Evolutionary conservation across 2,797 vertebrate genomes (phyloP).

Genomic region (Podarcis siculus): DNA sequence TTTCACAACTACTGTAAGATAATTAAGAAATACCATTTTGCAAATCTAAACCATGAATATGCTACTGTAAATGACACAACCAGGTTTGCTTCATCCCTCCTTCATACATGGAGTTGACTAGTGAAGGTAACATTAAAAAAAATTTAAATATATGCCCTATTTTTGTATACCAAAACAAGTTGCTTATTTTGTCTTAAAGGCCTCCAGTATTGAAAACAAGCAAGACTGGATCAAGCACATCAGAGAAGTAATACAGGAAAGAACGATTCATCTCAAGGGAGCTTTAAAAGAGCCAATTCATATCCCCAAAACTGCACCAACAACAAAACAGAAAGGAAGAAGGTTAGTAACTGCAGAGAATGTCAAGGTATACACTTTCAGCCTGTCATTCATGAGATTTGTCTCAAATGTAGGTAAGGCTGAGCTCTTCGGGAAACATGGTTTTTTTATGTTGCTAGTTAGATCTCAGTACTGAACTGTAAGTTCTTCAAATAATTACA

Average conservation of each 20-base stretch:
- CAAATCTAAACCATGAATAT: neutral
- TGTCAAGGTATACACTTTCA: neutral
- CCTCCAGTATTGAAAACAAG: constrained; percentile 98
- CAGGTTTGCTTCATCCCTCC: neutral
- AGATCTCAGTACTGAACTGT: neutral
- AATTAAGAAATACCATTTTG: neutral
- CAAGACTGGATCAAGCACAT: constrained; percentile 99
- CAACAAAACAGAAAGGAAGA: constrained; percentile 91
- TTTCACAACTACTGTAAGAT: neutral
- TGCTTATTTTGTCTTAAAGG: constrained; percentile 77
- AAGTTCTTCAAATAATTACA: constrained; percentile 23
- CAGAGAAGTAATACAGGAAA: constrained; percentile 97
- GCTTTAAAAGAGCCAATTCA: constrained; percentile 98
- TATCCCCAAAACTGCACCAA: constrained; percentile 92
- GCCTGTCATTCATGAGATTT: neutral
- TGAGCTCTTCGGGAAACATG: constrained; percentile 15
- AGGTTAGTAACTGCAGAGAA: constrained; percentile 77
- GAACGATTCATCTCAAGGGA: constrained; percentile 95
- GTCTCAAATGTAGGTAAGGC: constrained; percentile 31
- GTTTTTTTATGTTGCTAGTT: neutral
- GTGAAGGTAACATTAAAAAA: neutral
- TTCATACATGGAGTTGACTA: constrained; percentile 15
- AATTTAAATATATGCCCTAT: constrained; percentile 44
- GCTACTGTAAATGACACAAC: neutral
- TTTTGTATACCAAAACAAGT: neutral